phyloP scores from a whole-genome alignment of 1,140 invertebrate species.

The Brachionus asplanchnoidis region DNA sequence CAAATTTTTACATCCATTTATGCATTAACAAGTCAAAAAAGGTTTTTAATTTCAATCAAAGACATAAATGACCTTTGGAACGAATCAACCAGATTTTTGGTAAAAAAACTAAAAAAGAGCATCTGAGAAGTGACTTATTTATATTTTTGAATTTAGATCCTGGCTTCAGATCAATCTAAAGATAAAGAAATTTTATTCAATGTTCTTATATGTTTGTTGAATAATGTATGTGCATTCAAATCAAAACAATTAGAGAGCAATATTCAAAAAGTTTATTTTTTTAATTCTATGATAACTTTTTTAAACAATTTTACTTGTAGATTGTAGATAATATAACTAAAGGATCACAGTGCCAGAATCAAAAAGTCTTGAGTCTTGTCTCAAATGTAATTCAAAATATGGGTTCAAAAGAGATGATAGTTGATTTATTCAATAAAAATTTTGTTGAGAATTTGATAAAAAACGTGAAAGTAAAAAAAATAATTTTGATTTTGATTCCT shows the following conservation, averaged over 20 bases:
- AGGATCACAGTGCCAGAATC: neutral
- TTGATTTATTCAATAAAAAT: neutral
- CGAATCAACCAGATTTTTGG: neutral
- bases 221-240: neutral
- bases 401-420: neutral
- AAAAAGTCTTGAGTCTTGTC: neutral
- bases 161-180: neutral
- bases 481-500: no score
- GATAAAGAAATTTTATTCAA: neutral
- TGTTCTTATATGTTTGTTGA: neutral
- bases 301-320: neutral
- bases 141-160: neutral
- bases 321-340: neutral
- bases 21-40: slow-evolving; percentile 11
- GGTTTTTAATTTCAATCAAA: neutral
- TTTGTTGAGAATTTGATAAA: neutral
- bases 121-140: neutral
- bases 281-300: neutral
- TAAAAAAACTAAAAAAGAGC: neutral
- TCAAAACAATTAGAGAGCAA: neutral
- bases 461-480: neutral
- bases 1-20: neutral
- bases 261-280: slow-evolving; percentile 9
- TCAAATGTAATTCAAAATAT: slow-evolving; percentile 7
- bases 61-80: neutral